phyloP scores from a whole-genome alignment of 2,113 vertebrate genomes.

The Dromiciops gliroides region DNA sequence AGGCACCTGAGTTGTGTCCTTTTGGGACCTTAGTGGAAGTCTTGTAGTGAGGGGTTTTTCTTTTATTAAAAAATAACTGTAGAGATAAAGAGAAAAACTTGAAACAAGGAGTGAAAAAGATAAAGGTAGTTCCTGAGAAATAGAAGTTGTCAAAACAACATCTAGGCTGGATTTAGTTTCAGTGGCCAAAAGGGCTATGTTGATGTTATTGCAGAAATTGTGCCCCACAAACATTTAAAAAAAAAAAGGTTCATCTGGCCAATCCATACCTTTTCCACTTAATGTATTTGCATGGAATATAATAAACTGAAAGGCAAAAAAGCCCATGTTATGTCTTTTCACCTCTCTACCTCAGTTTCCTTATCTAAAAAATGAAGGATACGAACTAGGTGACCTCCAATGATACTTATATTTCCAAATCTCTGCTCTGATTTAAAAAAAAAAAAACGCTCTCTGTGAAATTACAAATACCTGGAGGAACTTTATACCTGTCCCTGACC shows the following conservation, averaged over 20 bases:
- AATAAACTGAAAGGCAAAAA: constrained; percentile 46
- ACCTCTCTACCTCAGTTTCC: neutral
- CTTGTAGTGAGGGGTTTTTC: neutral
- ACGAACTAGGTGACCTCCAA: neutral
- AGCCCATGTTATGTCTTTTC: neutral
- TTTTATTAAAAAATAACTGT: constrained; percentile 49
- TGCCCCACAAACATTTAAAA: constrained; percentile 7
- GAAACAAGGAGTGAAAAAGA: constrained; percentile 61
- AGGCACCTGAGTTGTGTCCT: constrained; percentile 60
- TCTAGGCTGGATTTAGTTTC: constrained; percentile 36
- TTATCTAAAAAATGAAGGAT: neutral
- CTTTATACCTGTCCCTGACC: no score
- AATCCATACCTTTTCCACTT: constrained; percentile 55
- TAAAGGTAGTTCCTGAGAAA: constrained; percentile 59
- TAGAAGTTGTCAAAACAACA: constrained; percentile 67
- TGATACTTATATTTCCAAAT: neutral
- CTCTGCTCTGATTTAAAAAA: neutral
- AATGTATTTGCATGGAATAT: constrained; percentile 59
- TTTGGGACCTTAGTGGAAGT: constrained; percentile 56
- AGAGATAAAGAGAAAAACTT: constrained; percentile 71
- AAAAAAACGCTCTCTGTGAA: neutral
- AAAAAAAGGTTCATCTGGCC: constrained; percentile 51
- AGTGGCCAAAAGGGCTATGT: constrained; percentile 64
- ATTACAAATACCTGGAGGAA: neutral
- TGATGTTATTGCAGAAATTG: constrained; percentile 42